phyloP scores from a whole-genome alignment of 2,113 vertebrate genomes.

The Pristiophorus japonicus region DNA sequence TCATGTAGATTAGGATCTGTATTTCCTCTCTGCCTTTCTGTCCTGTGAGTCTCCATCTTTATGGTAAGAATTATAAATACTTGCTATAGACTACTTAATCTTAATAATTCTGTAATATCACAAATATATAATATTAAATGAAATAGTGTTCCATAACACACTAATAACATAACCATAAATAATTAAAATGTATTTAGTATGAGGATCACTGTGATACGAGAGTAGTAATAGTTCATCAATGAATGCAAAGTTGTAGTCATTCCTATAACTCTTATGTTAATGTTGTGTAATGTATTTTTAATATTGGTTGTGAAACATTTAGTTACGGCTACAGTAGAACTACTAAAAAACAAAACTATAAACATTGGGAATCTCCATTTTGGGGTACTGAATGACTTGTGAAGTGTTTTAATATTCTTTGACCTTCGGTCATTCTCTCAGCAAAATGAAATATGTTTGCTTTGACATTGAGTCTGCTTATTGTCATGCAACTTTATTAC shows the following conservation, averaged over 20 bases:
- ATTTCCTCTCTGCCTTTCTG: not conserved
- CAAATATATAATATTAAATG: not conserved
- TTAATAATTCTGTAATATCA: not conserved
- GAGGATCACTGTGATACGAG: not conserved
- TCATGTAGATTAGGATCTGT: not conserved
- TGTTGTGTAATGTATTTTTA: no score
- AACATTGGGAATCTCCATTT: not conserved
- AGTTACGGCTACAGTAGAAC: not conserved
- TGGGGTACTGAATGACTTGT: not conserved
- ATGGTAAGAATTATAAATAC: not conserved
- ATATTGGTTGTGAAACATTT: not conserved
- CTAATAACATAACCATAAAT: not conserved
- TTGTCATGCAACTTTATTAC: slow-evolving; percentile 7
- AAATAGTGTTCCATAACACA: not conserved
- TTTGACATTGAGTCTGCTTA: slow-evolving; percentile 20
- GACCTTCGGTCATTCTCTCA: not conserved
- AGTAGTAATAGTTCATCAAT: not conserved
- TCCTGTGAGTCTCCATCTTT: not conserved
- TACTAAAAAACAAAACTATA: not conserved
- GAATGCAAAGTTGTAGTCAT: not conserved
- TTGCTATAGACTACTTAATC: not conserved
- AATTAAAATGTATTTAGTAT: not conserved
- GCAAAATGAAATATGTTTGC: slow-evolving; percentile 1
- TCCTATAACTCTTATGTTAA: not conserved
- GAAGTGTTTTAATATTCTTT: not conserved